Percentiles rank a stretch among this genome's conserved stretches.
These are phyloP conservation scores for Chaetophractus vellerosus DNA, from an alignment of 2,797 vertebrate species.

Conservation along the genomic window DNA sequence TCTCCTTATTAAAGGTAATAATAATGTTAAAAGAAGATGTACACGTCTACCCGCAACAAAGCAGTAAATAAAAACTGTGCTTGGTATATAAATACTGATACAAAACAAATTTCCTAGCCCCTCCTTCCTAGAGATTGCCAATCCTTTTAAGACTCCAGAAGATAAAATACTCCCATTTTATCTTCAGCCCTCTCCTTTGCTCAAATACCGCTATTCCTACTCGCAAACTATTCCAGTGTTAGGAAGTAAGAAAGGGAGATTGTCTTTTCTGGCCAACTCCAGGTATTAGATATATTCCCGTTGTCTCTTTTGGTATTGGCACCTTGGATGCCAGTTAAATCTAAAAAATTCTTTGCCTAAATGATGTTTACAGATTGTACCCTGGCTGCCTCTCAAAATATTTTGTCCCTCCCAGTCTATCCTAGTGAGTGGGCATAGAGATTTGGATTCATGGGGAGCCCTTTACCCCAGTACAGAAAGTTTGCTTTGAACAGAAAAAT, in stretches of 20 bases:
- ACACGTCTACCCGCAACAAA: neutral
- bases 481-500: slow-evolving; percentile 18
- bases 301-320: neutral
- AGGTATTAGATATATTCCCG: neutral
- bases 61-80: neutral
- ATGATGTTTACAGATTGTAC: neutral
- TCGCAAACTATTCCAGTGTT: neutral
- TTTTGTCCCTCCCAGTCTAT: neutral
- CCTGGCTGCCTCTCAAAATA: neutral
- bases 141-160: neutral
- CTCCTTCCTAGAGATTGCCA: neutral
- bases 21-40: neutral
- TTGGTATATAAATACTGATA: neutral
- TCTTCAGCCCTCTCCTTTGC: neutral
- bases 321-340: neutral
- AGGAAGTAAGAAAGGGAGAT: neutral
- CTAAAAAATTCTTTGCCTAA: neutral
- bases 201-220: neutral
- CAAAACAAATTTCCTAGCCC: neutral
- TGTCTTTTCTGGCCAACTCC: neutral
- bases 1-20: neutral
- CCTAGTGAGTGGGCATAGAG: neutral
- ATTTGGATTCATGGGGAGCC: neutral
- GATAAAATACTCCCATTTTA: neutral
- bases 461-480: neutral